A percentile compares a stretch with the other conserved stretches of the same genome.
These are phyloP conservation scores for Antedon mediterranea DNA, from an alignment of 53 echinoderm and acorn worm genomes.

Conservation along the genomic window DNA sequence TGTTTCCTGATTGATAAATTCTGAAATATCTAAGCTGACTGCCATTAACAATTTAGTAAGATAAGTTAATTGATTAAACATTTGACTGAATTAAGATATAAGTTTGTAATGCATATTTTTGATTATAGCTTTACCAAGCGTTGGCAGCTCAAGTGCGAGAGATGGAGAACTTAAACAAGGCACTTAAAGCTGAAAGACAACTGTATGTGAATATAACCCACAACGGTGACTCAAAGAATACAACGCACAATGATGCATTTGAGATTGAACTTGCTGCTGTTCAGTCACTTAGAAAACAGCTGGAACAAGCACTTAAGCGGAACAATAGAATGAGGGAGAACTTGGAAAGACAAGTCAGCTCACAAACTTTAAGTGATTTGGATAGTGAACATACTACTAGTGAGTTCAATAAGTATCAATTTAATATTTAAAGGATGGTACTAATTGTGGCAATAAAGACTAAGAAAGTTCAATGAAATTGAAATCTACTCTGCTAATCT, in stretches of 20 bases:
- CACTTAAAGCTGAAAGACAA: constrained; percentile 57
- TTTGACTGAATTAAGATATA: no score
- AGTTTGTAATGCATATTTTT: neutral
- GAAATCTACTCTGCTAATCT: no score
- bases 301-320: constrained; percentile 38
- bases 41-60: no score
- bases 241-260: constrained; percentile 12
- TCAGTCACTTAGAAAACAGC: constrained; percentile 60
- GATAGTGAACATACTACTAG: neutral
- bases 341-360: constrained; percentile 25
- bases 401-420: no score
- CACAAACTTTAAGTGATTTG: neutral
- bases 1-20: no score
- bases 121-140: constrained; percentile 51
- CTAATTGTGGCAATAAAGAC: no score
- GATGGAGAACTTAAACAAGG: constrained; percentile 60
- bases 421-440: no score
- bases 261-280: constrained; percentile 62
- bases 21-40: no score
- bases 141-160: constrained; percentile 73
- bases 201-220: constrained; percentile 88
- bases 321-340: constrained; percentile 42
- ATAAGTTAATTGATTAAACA: no score
- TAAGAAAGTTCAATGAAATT: no score
- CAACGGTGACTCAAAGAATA: constrained; percentile 6